These are phyloP conservation scores for Rynchops niger DNA, from an alignment of 2,113 vertebrate genomes.

Conservation along the genomic window DNA sequence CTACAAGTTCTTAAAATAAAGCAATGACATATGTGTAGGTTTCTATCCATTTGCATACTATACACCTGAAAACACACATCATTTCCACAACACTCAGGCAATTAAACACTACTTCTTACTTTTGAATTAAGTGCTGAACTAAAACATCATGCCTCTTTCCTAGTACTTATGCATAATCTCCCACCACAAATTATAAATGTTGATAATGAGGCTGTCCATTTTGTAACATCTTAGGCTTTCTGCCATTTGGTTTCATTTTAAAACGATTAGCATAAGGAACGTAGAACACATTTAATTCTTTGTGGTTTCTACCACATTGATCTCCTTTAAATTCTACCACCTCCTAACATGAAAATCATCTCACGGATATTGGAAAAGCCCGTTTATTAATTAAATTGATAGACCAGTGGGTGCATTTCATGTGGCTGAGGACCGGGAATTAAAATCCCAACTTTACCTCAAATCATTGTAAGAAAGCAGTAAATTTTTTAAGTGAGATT, in stretches of 20 bases:
- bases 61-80: constrained; percentile 2
- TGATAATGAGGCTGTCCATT: not conserved
- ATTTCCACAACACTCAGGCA: not conserved
- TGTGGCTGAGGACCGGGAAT: not conserved
- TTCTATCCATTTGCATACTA: constrained; percentile 37
- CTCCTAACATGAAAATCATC: not conserved
- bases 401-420: not conserved
- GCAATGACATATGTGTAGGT: constrained; percentile 28
- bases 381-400: not conserved
- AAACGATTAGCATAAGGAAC: not conserved
- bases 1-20: constrained; percentile 67
- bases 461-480: not conserved
- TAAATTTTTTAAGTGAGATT: not conserved
- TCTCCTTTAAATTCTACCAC: not conserved
- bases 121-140: constrained; percentile 15
- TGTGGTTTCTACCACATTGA: not conserved
- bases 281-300: not conserved
- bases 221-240: not conserved
- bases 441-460: not conserved
- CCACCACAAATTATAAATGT: not conserved
- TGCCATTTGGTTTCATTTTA: not conserved
- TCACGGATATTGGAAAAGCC: not conserved
- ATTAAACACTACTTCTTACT: not conserved
- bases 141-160: not conserved
- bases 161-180: not conserved